These are phyloP conservation scores for Peromyscus eremicus DNA, from an alignment of 2,797 vertebrate species.

Conservation along the genomic window DNA sequence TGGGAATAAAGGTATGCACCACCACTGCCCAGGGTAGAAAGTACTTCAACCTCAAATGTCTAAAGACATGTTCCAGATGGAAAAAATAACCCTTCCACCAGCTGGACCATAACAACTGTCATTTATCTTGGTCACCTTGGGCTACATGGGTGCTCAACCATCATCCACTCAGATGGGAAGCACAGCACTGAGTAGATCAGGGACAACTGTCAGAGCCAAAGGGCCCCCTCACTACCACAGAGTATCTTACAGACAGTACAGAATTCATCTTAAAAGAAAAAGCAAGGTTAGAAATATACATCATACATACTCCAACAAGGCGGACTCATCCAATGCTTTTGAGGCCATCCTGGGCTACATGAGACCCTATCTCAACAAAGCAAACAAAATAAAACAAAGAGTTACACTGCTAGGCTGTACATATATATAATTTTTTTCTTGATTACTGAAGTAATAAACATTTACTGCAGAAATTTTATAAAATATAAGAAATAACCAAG, in stretches of 20 bases:
- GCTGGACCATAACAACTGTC: neutral
- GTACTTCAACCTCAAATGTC: neutral
- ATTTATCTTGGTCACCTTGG: neutral
- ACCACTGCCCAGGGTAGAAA: neutral
- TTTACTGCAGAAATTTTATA: slow-evolving; percentile 25
- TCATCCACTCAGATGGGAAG: neutral
- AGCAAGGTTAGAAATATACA: neutral
- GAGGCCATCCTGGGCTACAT: neutral
- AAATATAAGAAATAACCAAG: neutral
- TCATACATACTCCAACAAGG: neutral
- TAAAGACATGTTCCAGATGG: slow-evolving; percentile 40
- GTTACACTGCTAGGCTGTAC: neutral
- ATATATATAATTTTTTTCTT: neutral
- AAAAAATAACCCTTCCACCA: neutral
- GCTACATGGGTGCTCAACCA: neutral
- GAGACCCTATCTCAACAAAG: neutral
- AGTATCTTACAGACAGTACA: neutral
- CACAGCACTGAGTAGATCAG: neutral
- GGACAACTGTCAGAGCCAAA: neutral
- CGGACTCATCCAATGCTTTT: neutral
- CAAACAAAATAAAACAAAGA: neutral
- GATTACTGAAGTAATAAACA: slow-evolving; percentile 29
- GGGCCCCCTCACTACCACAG: neutral
- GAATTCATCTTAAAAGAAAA: neutral
- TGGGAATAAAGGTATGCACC: neutral